Base-by-base conservation (phyloP, 1,140 invertebrate genomes). In the Bathynomus jamesi region DNA sequence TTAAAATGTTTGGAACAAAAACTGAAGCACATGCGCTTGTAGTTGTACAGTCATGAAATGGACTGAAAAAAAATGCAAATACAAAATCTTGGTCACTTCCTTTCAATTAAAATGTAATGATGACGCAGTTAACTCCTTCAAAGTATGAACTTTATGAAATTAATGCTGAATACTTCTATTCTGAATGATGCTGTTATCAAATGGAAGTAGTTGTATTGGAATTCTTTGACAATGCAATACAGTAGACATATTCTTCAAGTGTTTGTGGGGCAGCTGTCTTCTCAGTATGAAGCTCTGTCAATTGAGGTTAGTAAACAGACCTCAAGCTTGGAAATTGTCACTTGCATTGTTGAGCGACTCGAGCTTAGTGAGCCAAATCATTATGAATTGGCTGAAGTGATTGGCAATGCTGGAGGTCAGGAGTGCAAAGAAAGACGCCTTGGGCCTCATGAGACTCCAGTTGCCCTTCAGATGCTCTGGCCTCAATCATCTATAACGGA, bases 251-350 rank as follows among this genome's bases (percentile, higher is more conserved):
- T 86, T 78, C 83, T 90, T 73, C 88, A 92, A 85, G 92, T 96
- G 82, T 94, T 93, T 85, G 91, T 95, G 78, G 94, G 93, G 70
- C 89, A 91, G 74, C 86, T 95, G 79, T 94, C 91, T 79, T 87
- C 88, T 76, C 89, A 94, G 81, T 93, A 92, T 84, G 94, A 96
- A 83, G 92, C 91, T 70, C 85, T 95, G 21, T 92, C 91, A 53
- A 91, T 96, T 65, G 93, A 95, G 84, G 93, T 93, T 25, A 92
- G 92, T 72, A 95, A 96, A 82, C 90, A 92, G 80, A 95, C 93
- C 61, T 90, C 90, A 68, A 91, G 93, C 3, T 89, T 91, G 73
- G 93, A 96, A 82, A 94, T 96, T 79, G 90, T 95, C 46, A 86
- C 87, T 70, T 93, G 92, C 80, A 95, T 94, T 71, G 89, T 90